Conservation (phyloP, 2,888 invertebrate genomes). For the Zygogramma bicolorata region DNA sequence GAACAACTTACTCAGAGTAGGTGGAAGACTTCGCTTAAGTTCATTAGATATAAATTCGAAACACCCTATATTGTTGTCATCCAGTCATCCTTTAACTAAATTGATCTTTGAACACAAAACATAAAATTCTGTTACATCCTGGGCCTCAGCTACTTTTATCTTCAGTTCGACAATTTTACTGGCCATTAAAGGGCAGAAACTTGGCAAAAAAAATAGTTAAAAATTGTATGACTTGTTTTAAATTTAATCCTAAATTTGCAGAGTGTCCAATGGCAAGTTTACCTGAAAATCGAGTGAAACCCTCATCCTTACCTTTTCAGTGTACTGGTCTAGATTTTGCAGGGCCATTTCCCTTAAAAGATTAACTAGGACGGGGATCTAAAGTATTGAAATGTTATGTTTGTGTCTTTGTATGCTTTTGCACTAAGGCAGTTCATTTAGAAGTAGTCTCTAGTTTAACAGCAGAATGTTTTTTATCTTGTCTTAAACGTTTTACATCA, state of each 20-base stretch:
- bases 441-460: constrained; percentile 6
- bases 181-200: constrained; percentile 15
- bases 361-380: not conserved
- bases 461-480: constrained; percentile 6
- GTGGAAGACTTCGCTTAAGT: not conserved
- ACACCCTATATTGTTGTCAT: constrained; percentile 7
- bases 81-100: constrained; percentile 15
- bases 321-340: constrained; percentile 29
- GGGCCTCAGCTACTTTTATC: constrained; percentile 22
- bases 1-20: not conserved
- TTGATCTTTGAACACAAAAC: constrained; percentile 10
- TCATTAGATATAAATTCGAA: constrained; percentile 10
- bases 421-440: constrained; percentile 7
- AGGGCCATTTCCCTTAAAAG: not conserved
- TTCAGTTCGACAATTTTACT: constrained; percentile 14
- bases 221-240: constrained; percentile 29
- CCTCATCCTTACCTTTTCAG: constrained; percentile 29
- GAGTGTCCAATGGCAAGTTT: constrained; percentile 15
- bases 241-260: constrained; percentile 20
- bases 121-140: constrained; percentile 15
- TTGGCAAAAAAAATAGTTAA: constrained; percentile 23
- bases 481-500: constrained; percentile 10
- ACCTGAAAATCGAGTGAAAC: constrained; percentile 16
- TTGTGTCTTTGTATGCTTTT: constrained; percentile 10
- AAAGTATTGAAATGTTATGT: constrained; percentile 14